Percentiles rank a stretch among this genome's conserved stretches.
These are phyloP conservation scores for Oreonectes daqikongensis DNA, from an alignment of 2,797 vertebrate species.

Conservation along the genomic window DNA sequence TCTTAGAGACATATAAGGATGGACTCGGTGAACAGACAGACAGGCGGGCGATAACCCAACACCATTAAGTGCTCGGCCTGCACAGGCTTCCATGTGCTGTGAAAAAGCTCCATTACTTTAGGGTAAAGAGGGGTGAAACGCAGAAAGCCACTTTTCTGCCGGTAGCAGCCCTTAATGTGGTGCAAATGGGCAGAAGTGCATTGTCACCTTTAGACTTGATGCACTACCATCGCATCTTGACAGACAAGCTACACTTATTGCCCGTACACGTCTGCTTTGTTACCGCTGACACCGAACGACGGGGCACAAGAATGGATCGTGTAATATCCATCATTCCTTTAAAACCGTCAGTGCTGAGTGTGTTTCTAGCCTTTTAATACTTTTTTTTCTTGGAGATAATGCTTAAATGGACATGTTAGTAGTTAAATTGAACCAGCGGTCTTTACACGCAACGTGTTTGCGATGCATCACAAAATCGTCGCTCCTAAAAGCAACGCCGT, in stretches of 20 bases:
- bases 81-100: slow-evolving; percentile 49
- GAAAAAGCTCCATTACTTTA: slow-evolving; percentile 59
- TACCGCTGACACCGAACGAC: slow-evolving; percentile 39
- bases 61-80: slow-evolving; percentile 53
- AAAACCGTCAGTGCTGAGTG: slow-evolving; percentile 20
- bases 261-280: slow-evolving; percentile 29
- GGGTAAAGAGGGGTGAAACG: slow-evolving; percentile 57
- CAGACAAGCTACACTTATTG: slow-evolving; percentile 53
- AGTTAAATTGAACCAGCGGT: not conserved
- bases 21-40: slow-evolving; percentile 44
- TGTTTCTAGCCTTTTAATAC: slow-evolving; percentile 1
- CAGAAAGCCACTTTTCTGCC: slow-evolving; percentile 55
- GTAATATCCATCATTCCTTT: slow-evolving; percentile 44
- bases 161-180: slow-evolving; percentile 55
- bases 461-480: slow-evolving; percentile 3
- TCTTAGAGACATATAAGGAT: slow-evolving; percentile 51
- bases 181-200: slow-evolving; percentile 57
- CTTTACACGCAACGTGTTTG: slow-evolving; percentile 14
- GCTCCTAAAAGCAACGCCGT: slow-evolving; percentile 13
- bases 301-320: slow-evolving; percentile 31
- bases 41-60: slow-evolving; percentile 50
- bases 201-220: slow-evolving; percentile 74
- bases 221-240: slow-evolving; percentile 67
- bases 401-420: not conserved
- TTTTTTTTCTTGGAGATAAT: slow-evolving; percentile 11